Evolutionary conservation across 2,888 invertebrate genomes (phyloP), one percentile per base, ranked within the genome.

Genomic region (Nudaria mundana): DNA sequence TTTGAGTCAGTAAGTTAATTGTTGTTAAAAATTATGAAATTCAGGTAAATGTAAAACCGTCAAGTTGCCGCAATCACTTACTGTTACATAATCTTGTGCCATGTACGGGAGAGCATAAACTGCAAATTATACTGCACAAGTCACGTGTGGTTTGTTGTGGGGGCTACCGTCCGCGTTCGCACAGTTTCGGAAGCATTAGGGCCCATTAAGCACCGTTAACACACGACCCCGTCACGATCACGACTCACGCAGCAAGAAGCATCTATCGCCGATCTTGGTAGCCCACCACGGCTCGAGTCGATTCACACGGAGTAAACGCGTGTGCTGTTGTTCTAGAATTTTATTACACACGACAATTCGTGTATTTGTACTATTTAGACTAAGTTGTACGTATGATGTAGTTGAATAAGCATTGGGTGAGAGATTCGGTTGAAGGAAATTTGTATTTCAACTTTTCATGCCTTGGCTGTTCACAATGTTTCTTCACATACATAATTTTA

Each of bases 151-250:
- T 56, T 63, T 63, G 59, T 56, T 71, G 71, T 73, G 60, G 67
- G 52, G 72, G 85, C 87, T 87, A 86, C 88, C 81, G 86, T 78
- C 81, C 67, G 70, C 79, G 85, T 86, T 88, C 88, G 88, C 88
- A 88, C 88, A 88, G 85, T 87, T 88, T 88, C 86, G 86, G 88
- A 83, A 85, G 86, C 86, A 88, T 88, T 88, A 88, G 85, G 81
- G 78, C 74, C 86, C 81, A 88, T 88, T 88, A 88, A 85, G 83
- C 73, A 82, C 88, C 88, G 88, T 88, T 88, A 88, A 85, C 82
- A 85, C 79, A 79, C 78, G 74, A 66, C 64, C 78, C 60, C 82
- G 78, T 87, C 87, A 87, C 88, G 88, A 81, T 77, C 70, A 85
- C 86, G 86, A 82, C 77, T 74, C 71, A 67, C 70, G 63, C 69